Evolutionary conservation across 2,888 invertebrate genomes (phyloP), one percentile per base, ranked within the genome.

Genomic region (Luffia ferchaultella): DNA sequence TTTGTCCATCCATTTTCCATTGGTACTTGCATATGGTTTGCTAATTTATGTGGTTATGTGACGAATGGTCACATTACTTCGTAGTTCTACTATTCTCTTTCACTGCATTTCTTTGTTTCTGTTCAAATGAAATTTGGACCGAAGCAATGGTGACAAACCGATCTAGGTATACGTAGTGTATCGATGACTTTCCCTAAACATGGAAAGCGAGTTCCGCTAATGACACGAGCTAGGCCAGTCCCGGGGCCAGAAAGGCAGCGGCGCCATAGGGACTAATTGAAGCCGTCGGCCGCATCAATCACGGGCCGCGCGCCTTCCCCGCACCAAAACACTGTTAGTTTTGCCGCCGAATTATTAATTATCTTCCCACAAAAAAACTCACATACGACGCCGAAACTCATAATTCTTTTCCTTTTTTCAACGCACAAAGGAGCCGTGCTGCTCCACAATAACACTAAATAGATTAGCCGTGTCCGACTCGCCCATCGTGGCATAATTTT

Each of bases 291-390:
- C 53, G 62, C 78, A 82, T 83, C 79, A 79, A 82, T 83, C 82
- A 82, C 45, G 16, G 18, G 19, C 12, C 18, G 67, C 61, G 61
- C 62, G 72, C 69, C 69, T 68, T n/a, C 30, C 64, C 65, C 72
- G 73, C 76, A 78, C 80, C 72, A 82, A 80, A 83, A 83, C 84
- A 84, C 83, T 85, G 85, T 85, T 85, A 84, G 85, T 84, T 85
- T 85, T 84, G 82, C 85, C 84, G 84, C 84, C 78, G 80, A 83
- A 83, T 83, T 84, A 84, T 84, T 84, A 84, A 84, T 84, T 83
- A 84, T 83, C 79, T 80, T 79, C 77, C 59, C 63, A 80, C 77
- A 83, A 83, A 30, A 82, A 83, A 83, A 82, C 77, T 70, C 67
- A 74, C 77, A 80, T 80, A 79, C 76, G 75, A 70, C 65, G 76